phyloP scores from a whole-genome alignment of 2,888 invertebrate genomes.

The Stenolophus ochropezus region DNA sequence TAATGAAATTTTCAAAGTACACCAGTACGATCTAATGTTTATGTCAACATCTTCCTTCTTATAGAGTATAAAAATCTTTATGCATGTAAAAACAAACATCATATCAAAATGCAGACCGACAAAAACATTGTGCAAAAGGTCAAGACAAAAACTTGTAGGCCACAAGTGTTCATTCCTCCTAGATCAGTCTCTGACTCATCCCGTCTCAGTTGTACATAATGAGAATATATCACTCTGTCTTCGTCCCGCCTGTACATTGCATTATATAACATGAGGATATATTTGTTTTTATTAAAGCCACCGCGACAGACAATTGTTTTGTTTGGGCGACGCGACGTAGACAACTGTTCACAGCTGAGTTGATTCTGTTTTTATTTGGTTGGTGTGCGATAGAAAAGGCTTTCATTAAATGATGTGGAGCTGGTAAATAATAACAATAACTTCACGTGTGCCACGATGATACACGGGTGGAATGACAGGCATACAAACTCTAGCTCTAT shows the following conservation, averaged over 20 bases:
- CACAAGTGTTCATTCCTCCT: conserved; percentile 52
- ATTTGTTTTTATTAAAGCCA: conserved; percentile 58
- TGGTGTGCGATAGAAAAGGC: background rate
- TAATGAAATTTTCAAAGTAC: no score
- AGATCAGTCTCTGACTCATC: conserved; percentile 9
- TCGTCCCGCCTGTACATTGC: background rate
- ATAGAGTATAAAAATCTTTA: background rate
- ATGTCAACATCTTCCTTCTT: background rate
- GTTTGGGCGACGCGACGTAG: conserved; percentile 40
- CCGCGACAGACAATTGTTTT: conserved; percentile 56
- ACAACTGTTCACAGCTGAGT: conserved; percentile 52
- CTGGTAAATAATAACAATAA: background rate
- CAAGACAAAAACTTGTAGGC: conserved; percentile 40
- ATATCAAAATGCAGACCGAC: conserved; percentile 1
- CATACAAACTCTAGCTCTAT: no score
- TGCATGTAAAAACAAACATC: background rate
- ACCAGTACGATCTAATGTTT: background rate
- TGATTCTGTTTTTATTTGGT: conserved; percentile 47
- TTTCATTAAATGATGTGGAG: background rate
- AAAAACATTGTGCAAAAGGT: conserved; percentile 5
- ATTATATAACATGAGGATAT: conserved; percentile 49
- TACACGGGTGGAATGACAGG: no score
- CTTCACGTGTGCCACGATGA: no score
- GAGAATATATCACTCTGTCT: background rate
- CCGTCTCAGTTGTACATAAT: background rate